These are phyloP conservation scores for Caradrina clavipalpis DNA, from an alignment of 2,888 invertebrate genomes.

Conservation along the genomic window DNA sequence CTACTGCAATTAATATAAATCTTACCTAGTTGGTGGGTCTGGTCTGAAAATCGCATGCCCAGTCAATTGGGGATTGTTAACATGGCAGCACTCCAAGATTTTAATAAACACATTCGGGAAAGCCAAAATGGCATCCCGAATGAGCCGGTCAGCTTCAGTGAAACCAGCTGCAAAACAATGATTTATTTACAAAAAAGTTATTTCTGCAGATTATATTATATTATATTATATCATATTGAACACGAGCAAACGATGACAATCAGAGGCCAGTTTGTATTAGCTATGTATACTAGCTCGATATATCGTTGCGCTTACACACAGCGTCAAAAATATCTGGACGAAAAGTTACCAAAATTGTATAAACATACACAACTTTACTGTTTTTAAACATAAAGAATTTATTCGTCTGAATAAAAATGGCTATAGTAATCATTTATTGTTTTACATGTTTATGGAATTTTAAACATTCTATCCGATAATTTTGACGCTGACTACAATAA, in stretches of 20 bases:
- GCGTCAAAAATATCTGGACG: no score
- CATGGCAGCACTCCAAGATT: constrained; percentile 63
- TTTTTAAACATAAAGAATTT: no score
- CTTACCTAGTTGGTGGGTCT: constrained; percentile 39
- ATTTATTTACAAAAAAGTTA: background rate
- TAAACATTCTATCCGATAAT: background rate
- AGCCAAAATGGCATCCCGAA: constrained; percentile 69
- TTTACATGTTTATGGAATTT: background rate
- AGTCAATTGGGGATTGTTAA: background rate
- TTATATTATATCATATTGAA: no score
- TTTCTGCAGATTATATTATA: no score
- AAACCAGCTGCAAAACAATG: constrained; percentile 53
- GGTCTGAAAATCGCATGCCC: constrained; percentile 42
- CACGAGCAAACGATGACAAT: no score
- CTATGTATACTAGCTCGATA: no score
- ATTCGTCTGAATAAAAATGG: background rate
- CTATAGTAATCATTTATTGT: background rate
- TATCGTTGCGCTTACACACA: no score
- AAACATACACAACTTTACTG: no score
- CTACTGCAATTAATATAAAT: no score
- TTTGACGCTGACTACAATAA: background rate
- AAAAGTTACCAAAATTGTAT: no score
- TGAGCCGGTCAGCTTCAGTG: constrained; percentile 58
- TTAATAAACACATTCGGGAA: constrained; percentile 69
- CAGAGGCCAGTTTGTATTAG: no score